Percentiles rank a stretch among this genome's conserved stretches.
phyloP scores from a whole-genome alignment of 2,113 vertebrate species.

The Cyprinodon variegatus region DNA sequence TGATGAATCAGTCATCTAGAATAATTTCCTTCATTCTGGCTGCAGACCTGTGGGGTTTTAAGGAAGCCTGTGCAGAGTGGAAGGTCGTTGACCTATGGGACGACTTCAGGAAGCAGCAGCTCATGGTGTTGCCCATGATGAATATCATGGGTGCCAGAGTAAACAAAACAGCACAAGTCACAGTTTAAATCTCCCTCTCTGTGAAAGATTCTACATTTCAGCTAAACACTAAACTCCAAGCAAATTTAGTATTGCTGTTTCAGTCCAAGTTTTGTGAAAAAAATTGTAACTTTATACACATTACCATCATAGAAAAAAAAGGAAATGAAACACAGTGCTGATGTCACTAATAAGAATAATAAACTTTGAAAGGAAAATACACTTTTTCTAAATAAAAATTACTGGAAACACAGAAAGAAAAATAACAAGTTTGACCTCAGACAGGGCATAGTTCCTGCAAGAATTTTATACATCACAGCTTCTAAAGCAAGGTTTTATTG shows the following conservation, averaged over 20 bases:
- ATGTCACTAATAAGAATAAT: background rate
- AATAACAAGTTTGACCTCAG: background rate
- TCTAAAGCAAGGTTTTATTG: background rate
- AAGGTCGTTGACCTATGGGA: constrained; percentile 74
- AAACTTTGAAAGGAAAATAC: background rate
- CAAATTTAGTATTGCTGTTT: constrained; percentile 8
- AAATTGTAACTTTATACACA: background rate
- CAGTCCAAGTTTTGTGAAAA: constrained; percentile 22
- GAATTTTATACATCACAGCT: too few relatives aligned
- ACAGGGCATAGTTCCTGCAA: background rate
- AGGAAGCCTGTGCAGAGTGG: constrained; percentile 58
- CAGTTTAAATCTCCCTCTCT: constrained; percentile 56
- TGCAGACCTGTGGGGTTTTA: constrained; percentile 67
- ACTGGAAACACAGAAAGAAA: background rate
- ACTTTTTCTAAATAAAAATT: background rate
- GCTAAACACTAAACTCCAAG: constrained; percentile 46
- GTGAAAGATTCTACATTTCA: constrained; percentile 47
- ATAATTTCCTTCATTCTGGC: constrained; percentile 74
- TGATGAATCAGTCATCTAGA: constrained; percentile 71
- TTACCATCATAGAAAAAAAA: constrained; percentile 12
- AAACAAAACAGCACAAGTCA: constrained; percentile 68
- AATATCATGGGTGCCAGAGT: constrained; percentile 74
- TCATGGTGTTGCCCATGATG: constrained; percentile 71
- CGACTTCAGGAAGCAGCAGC: constrained; percentile 74
- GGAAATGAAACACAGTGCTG: too few relatives aligned